Percentiles rank a stretch among this genome's conserved stretches.
Conservation (phyloP, 2,888 invertebrate species). For the Oasisia sp. region DNA sequence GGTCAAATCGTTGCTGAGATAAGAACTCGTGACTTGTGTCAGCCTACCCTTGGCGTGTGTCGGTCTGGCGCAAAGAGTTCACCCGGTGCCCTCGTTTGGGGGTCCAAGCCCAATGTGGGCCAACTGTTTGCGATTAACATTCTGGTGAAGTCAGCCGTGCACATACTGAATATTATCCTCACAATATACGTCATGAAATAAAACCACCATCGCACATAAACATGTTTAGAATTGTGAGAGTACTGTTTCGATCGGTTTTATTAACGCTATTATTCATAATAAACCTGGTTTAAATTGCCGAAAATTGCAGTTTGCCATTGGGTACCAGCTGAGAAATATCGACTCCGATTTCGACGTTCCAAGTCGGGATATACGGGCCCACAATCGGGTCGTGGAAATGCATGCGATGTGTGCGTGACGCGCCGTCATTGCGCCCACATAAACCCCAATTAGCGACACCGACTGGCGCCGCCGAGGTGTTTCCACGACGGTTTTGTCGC, state of each 20-base stretch:
- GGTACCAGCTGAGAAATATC: not conserved
- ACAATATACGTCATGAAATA: no score
- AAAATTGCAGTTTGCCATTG: not conserved
- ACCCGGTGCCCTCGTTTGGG: not conserved
- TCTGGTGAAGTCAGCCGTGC: not conserved
- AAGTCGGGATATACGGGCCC: not conserved
- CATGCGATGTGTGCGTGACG: no score
- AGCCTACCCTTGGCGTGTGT: not conserved
- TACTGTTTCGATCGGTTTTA: no score
- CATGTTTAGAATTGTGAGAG: no score
- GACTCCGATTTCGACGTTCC: not conserved
- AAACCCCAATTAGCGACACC: no score
- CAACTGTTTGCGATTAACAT: not conserved
- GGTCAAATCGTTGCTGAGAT: not conserved
- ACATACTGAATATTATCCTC: not conserved
- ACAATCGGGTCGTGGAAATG: not conserved
- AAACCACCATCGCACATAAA: no score
- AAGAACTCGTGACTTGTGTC: not conserved
- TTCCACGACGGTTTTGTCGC: not conserved
- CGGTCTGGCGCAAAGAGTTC: not conserved
- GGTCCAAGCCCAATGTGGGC: not conserved
- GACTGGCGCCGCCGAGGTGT: not conserved
- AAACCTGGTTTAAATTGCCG: not conserved
- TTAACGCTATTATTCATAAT: no score
- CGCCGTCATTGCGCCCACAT: no score